These are phyloP conservation scores for Drosophila niveifrons DNA, from an alignment of 2,888 invertebrate species.

Conservation along the genomic window DNA sequence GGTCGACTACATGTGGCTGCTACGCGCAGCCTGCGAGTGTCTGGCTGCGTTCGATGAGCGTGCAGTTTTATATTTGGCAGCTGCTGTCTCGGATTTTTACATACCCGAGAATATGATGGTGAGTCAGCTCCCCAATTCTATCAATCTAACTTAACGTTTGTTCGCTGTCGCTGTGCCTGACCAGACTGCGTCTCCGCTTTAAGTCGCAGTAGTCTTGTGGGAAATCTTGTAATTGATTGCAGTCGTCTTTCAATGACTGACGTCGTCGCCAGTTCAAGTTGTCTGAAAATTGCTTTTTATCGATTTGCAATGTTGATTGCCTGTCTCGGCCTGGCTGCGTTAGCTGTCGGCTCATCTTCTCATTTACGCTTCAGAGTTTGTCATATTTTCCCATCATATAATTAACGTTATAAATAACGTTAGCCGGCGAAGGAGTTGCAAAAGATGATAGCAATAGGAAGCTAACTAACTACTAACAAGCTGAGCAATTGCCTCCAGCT, in stretches of 20 bases:
- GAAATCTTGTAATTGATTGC: conserved; percentile 80
- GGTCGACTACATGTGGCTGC: conserved; percentile 96
- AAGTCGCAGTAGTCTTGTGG: conserved; percentile 41
- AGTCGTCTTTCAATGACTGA: conserved; percentile 64
- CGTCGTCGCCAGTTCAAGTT: conserved; percentile 44
- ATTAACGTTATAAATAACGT: conserved; percentile 72
- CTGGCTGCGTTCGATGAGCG: conserved; percentile 89
- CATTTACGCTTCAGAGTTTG: conserved; percentile 38
- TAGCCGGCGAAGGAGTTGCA: conserved; percentile 28
- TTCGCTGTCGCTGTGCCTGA: too few species aligned
- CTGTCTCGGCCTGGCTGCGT: conserved; percentile 11
- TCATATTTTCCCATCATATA: conserved; percentile 56
- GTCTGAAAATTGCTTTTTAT: conserved; percentile 76
- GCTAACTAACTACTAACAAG: conserved; percentile 21
- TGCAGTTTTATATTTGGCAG: conserved; percentile 96
- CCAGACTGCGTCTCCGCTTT: too few species aligned
- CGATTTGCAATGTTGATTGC: conserved; percentile 70
- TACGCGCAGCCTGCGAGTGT: conserved; percentile 93
- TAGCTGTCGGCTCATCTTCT: neutral
- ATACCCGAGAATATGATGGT: conserved; percentile 97
- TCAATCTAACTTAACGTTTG: too few species aligned
- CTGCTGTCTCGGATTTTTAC: conserved; percentile 99
- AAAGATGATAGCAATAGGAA: conserved; percentile 11
- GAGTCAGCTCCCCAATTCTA: conserved; percentile 68
- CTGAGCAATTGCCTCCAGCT: conserved; percentile 16